phyloP scores from a whole-genome alignment of 30 jellyfish, hydroid and myxozoan genomes.

The Clytia hemisphaerica region DNA sequence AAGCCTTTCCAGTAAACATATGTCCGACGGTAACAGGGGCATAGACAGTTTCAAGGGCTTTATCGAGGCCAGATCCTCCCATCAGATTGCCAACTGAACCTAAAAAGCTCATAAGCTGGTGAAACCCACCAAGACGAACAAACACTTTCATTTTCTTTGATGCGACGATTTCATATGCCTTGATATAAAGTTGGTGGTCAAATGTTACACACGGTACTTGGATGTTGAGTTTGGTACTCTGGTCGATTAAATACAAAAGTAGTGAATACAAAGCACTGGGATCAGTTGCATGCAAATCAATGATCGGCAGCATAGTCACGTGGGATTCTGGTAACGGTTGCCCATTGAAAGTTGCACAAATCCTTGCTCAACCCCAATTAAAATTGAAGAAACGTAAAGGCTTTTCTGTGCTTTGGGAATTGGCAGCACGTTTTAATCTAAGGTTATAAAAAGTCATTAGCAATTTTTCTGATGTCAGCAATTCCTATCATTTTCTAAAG shows the following conservation, averaged over 20 bases:
- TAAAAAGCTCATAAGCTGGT: neutral
- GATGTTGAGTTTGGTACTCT: neutral
- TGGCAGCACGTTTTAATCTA: too few relatives aligned
- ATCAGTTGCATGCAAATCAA: too few relatives aligned
- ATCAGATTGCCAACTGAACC: slow-evolving; percentile 5
- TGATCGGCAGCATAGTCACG: too few relatives aligned
- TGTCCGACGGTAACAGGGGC: slow-evolving; percentile 10
- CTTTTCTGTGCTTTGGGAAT: too few relatives aligned
- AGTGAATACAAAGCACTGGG: too few relatives aligned
- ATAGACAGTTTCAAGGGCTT: slow-evolving; percentile 8
- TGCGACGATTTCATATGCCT: slow-evolving; percentile 1
- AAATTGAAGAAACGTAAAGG: too few relatives aligned
- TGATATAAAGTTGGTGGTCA: slow-evolving; percentile 1
- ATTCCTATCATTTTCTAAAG: too few relatives aligned
- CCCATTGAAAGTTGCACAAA: too few relatives aligned
- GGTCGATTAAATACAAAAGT: neutral
- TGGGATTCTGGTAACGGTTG: too few relatives aligned
- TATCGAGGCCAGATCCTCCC: neutral
- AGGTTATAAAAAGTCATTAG: too few relatives aligned
- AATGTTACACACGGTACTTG: neutral
- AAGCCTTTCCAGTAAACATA: slow-evolving; percentile 13
- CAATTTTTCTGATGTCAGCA: too few relatives aligned
- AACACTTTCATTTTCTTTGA: slow-evolving; percentile 2
- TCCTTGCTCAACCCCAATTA: too few relatives aligned
- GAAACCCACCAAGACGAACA: slow-evolving; percentile 9